Conservation (phyloP, 1,140 invertebrate species). For the Achroia grisella region DNA sequence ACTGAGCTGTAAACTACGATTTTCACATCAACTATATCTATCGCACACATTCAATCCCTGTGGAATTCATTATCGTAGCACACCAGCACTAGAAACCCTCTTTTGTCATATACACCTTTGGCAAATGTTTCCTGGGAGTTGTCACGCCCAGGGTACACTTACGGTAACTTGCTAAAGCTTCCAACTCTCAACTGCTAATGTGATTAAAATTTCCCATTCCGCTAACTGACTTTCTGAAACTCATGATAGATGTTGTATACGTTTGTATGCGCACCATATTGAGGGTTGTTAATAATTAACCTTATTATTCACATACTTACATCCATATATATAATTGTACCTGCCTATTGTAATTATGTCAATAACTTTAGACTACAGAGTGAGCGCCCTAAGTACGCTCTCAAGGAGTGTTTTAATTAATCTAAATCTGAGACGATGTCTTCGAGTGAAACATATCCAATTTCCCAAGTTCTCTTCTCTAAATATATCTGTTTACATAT, state of each 20-base stretch:
- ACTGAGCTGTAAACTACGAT: no score
- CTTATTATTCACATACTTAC: neutral
- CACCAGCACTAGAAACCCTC: neutral
- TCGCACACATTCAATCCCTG: neutral
- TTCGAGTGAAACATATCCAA: neutral
- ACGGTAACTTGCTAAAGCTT: neutral
- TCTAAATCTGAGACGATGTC: neutral
- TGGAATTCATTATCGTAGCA: neutral
- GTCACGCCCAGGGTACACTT: neutral
- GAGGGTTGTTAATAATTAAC: constrained; percentile 1
- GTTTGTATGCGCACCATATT: neutral
- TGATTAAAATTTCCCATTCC: constrained; percentile 18
- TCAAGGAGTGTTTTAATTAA: constrained; percentile 1
- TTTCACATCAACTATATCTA: no score
- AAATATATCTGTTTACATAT: neutral
- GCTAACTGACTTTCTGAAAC: neutral
- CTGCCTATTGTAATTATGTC: constrained; percentile 2
- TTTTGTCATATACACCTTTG: constrained; percentile 1
- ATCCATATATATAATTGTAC: neutral
- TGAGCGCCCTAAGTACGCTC: neutral
- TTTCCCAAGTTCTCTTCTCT: neutral
- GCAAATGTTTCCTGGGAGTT: neutral
- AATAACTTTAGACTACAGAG: neutral
- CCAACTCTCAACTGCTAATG: constrained; percentile 7
- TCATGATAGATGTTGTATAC: neutral